Conservation (phyloP, 2,113 vertebrate species). For the Poecile atricapillus region DNA sequence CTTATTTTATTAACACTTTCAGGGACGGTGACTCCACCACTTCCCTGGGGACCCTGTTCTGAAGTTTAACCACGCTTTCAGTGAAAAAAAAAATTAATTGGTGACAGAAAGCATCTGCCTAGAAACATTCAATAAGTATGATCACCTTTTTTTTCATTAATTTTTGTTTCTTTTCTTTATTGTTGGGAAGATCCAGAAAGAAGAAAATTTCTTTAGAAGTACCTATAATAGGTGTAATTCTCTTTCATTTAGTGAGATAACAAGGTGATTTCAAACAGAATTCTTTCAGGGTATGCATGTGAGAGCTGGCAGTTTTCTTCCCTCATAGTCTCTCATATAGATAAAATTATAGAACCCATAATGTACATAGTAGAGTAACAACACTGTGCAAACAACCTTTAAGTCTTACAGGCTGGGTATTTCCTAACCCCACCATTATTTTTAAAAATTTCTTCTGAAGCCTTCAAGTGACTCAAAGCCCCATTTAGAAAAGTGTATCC, state of each 20-base stretch:
- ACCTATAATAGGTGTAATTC: neutral
- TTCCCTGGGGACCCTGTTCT: neutral
- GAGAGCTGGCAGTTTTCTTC: neutral
- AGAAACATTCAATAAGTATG: neutral
- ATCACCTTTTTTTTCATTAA: neutral
- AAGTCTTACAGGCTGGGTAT: neutral
- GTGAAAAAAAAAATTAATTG: neutral
- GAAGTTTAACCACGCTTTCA: neutral
- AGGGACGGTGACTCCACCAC: neutral
- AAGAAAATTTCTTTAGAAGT: neutral
- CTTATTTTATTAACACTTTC: neutral
- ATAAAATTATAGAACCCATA: neutral
- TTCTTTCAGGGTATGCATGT: neutral
- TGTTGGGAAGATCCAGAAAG: neutral
- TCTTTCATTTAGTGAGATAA: neutral
- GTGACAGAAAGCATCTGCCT: neutral
- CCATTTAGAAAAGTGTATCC: neutral
- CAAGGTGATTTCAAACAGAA: neutral
- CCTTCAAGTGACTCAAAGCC: neutral
- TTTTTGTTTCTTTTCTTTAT: neutral
- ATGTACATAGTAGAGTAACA: neutral
- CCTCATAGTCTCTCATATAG: neutral
- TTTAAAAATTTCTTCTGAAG: neutral
- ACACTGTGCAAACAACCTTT: neutral
- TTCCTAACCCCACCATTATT: neutral